A percentile compares a stretch with the other conserved stretches of the same genome.
Evolutionary conservation across 2,888 invertebrate genomes (phyloP).

Genomic region (Timema podura): DNA sequence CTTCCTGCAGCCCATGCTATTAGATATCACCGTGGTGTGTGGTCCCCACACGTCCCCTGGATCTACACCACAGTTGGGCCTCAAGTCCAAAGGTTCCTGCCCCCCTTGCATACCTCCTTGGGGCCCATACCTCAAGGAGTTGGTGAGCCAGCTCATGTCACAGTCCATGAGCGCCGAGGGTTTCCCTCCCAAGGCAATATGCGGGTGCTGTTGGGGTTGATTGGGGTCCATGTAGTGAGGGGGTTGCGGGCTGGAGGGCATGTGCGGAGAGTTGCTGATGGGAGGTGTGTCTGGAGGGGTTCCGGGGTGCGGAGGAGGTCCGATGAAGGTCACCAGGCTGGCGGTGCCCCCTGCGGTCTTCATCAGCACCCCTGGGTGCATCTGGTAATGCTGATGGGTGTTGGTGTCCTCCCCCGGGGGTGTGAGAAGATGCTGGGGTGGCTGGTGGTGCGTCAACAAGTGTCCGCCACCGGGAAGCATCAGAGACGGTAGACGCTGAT

Average conservation of each 20-base stretch:
- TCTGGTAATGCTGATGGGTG: conserved; percentile 17
- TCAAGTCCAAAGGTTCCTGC: conserved; percentile 72
- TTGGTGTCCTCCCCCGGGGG: conserved; percentile 43
- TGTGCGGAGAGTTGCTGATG: conserved; percentile 54
- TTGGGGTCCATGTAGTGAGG: conserved; percentile 40
- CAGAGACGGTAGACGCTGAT: conserved; percentile 29
- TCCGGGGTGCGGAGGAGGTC: conserved; percentile 47
- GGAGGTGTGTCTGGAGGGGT: conserved; percentile 85
- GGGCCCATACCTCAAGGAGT: conserved; percentile 55
- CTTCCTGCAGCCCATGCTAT: conserved; percentile 17
- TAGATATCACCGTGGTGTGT: conserved; percentile 40
- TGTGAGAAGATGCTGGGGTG: conserved; percentile 49
- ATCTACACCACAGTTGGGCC: conserved; percentile 63
- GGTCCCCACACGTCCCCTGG: conserved; percentile 63
- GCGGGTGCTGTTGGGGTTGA: conserved; percentile 51
- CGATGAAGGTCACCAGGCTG: conserved; percentile 26
- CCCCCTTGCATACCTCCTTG: conserved; percentile 23
- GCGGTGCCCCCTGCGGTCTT: conserved; percentile 38
- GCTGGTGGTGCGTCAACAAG: conserved; percentile 38
- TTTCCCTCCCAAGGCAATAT: conserved; percentile 33
- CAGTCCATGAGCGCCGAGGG: conserved; percentile 38
- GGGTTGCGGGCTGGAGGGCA: conserved; percentile 50
- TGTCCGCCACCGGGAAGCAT: not conserved
- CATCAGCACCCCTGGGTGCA: conserved; percentile 37
- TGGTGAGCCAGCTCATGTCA: conserved; percentile 76